A percentile compares a stretch with the other conserved stretches of the same genome.
These are phyloP conservation scores for Trachelus troglodyta DNA, from an alignment of 2,888 invertebrate species.

Conservation along the genomic window DNA sequence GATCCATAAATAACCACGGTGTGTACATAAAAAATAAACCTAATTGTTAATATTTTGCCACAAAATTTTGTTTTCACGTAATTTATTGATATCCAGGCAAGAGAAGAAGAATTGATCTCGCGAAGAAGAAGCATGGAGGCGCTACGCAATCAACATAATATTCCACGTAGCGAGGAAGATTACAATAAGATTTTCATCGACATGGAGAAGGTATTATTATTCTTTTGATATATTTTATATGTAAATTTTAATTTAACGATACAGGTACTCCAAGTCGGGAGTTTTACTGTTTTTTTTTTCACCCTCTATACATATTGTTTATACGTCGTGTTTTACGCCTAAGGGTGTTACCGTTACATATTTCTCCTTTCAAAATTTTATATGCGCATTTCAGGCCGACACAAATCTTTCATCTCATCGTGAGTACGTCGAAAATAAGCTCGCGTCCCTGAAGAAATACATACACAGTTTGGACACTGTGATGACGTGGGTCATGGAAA, in stretches of 20 bases:
- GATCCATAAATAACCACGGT: conserved; percentile 19
- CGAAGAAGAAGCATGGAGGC: conserved; percentile 68
- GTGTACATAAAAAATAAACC: background rate
- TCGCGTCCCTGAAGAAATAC: conserved; percentile 71
- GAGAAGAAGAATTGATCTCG: conserved; percentile 70
- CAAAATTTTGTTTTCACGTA: background rate
- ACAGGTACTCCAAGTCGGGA: background rate
- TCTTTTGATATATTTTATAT: conserved; percentile 9
- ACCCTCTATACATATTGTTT: background rate
- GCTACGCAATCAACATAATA: conserved; percentile 59
- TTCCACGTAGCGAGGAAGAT: conserved; percentile 51
- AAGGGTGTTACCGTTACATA: background rate
- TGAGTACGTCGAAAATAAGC: conserved; percentile 70
- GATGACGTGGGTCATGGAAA: conserved; percentile 70
- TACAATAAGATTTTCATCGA: conserved; percentile 55
- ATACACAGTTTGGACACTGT: conserved; percentile 70
- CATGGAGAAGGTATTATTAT: conserved; percentile 61
- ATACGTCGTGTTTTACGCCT: background rate
- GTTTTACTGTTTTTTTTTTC: background rate
- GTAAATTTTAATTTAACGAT: background rate
- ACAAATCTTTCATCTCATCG: conserved; percentile 68
- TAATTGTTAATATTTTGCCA: background rate
- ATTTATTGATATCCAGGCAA: conserved; percentile 65
- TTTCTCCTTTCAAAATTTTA: background rate
- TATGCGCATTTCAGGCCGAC: conserved; percentile 61